Base-by-base conservation (phyloP, 2,888 invertebrate genomes). In the Drosophila dives region DNA sequence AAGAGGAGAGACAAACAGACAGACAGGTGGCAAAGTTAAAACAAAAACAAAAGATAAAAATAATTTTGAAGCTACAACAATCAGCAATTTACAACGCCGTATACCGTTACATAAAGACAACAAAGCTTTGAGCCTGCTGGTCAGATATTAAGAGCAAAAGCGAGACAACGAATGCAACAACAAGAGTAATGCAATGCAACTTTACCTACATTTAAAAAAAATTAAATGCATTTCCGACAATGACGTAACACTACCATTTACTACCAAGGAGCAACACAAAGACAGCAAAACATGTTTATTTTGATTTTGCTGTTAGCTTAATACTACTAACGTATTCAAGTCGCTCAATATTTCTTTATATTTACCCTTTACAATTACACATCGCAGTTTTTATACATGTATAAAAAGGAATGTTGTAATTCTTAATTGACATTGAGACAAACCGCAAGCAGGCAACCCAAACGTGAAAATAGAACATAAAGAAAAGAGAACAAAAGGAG, bases 211-310 rank as follows among this genome's bases (percentile, higher is more conserved):
- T 17, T 26, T 3, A 45, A 23, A 20, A 23, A 71, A 59, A 53
- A 67, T 73, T 67, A 50, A 68, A 45, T 82, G 84, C 86, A 86
- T 86, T 86, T 83, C 67, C 81, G 83, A 61, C 58, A 78, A 64
- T 78, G 78, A 84, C 72, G 79, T 68, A 58, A 85, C 38, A 38
- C 85, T 85, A 89, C 85, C 89, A 83, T 87, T 85, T 87, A 81
- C 80, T 81, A 81, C 40, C 58, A 36, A n/a, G 51, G 54, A 65
- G 61, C 26, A 38, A 64, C 56, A 62, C 67, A 63, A 62, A 40
- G 71, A 55, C 63, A 65, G 64, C 69, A 66, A 65, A 26, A 34
- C 23, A 45, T 23, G 12, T 45, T 51, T 45, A 55, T 71, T 65
- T 50, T 64, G 55, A 45, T 60, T 60, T 74, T 71, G 65, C 61